Evolutionary conservation across 2,888 invertebrate species (phyloP).

Genomic region (Blera fallax): DNA sequence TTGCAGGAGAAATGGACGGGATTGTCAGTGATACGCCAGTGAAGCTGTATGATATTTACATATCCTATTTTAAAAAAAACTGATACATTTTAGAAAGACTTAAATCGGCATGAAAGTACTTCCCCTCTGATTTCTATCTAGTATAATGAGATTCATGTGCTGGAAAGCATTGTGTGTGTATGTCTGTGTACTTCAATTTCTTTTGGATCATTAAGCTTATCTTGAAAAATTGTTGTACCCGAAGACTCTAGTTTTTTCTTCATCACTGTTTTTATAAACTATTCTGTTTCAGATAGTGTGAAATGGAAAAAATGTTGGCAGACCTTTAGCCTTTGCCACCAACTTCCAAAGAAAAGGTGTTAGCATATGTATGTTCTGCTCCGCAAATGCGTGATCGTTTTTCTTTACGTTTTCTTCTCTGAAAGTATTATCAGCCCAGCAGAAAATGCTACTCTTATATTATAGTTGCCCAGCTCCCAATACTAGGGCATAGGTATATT

Average conservation of each 20-base stretch:
- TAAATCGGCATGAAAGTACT: constrained; percentile 28
- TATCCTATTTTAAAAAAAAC: too few relatives aligned
- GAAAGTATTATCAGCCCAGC: too few relatives aligned
- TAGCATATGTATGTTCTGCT: too few relatives aligned
- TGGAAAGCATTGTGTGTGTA: background rate
- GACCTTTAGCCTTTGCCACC: background rate
- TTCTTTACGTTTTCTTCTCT: too few relatives aligned
- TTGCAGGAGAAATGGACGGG: constrained; percentile 78
- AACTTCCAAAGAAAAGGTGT: too few relatives aligned
- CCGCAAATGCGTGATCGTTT: too few relatives aligned
- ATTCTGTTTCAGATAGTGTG: constrained; percentile 10
- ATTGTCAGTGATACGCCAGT: constrained; percentile 1
- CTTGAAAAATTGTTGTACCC: constrained; percentile 1
- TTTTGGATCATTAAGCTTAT: background rate
- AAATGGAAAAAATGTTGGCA: background rate
- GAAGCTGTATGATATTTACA: constrained; percentile 15
- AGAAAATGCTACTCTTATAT: too few relatives aligned
- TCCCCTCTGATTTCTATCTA: constrained; percentile 10
- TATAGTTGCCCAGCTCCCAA: too few relatives aligned
- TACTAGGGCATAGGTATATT: too few relatives aligned
- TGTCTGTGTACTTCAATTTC: background rate
- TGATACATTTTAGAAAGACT: constrained; percentile 33
- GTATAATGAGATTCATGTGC: background rate
- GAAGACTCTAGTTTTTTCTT: background rate
- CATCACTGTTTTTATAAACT: constrained; percentile 1